Base-by-base conservation (phyloP, 1,140 invertebrate species). In the Drosophila ercepeae region DNA sequence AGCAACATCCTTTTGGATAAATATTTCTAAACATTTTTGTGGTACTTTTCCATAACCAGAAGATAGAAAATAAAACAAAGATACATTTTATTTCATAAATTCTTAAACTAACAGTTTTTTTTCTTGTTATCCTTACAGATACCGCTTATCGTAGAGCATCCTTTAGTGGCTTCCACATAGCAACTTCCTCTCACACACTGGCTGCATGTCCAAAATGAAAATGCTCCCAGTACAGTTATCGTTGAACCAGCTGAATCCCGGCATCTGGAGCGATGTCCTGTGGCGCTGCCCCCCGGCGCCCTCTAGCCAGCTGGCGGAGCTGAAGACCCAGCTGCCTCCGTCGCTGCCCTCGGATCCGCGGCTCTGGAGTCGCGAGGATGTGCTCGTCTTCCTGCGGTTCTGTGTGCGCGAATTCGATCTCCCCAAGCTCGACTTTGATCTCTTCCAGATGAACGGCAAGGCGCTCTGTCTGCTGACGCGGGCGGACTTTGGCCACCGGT, bases 381-480 rank as follows among this genome's bases (percentile, higher is more conserved):
- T 99, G 1, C 92, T 94, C 8, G 93, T 95, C 16, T 99, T 98
- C 92, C 92, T 99, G 23, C 95, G 96, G 75, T 98, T 97, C 95
- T 97, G 97, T 64, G 96, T 98, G 91, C 93, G 96, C 39, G 97
- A 98, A 92, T 99, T 97, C 90, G 97, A 98, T 88, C 92, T 99
- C 52, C 97, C 97, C 13, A 94, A 95, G 57, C 96, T 99, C 81
- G 96, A 98, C 89, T 95, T 97, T 93, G 97, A 98, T 82, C 95
- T 97, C 92, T 98, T 99, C 91, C 97, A 98, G 93, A 98, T 99
- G 97, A 99, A 99, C 92, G 98, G 98, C 95, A 98, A 98, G 92
- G 97, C 97, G 0, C 91, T 98, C 53, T 98, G 97, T 90, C 92
- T 99, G 32, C 92, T 98, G 54, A 98, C 96, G 14, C 96, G 98